These are phyloP conservation scores for Trimorus sp. DNA, from an alignment of 2,888 invertebrate species.

Conservation along the genomic window DNA sequence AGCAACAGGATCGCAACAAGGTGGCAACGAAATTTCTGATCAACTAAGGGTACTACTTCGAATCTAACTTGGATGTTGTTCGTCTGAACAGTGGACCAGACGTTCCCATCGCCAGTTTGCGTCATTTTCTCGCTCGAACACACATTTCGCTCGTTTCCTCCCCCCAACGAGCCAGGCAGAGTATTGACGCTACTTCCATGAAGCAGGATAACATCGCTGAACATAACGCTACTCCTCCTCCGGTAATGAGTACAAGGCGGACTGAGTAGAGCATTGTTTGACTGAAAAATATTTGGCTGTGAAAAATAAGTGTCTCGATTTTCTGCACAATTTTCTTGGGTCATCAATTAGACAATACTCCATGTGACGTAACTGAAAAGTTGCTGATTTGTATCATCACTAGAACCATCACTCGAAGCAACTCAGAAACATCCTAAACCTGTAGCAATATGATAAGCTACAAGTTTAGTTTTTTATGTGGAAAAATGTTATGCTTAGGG, in stretches of 20 bases:
- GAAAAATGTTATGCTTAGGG: too few relatives aligned
- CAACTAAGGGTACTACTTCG: not conserved
- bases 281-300: slow-evolving; percentile 69
- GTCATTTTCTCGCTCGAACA: slow-evolving; percentile 95
- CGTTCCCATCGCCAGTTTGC: slow-evolving; percentile 89
- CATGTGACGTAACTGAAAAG: too few relatives aligned
- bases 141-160: slow-evolving; percentile 84
- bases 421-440: too few relatives aligned
- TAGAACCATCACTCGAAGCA: too few relatives aligned
- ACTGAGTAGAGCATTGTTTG: slow-evolving; percentile 84
- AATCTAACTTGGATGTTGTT: slow-evolving; percentile 76
- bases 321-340: too few relatives aligned
- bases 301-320: too few relatives aligned
- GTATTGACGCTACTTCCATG: slow-evolving; percentile 84
- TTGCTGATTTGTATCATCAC: too few relatives aligned
- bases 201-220: slow-evolving; percentile 91
- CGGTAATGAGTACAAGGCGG: slow-evolving; percentile 87
- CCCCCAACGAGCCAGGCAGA: slow-evolving; percentile 74
- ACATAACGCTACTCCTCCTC: slow-evolving; percentile 93
- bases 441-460: too few relatives aligned
- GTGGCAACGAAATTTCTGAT: not conserved
- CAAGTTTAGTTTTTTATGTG: too few relatives aligned
- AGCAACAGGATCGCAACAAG: too few relatives aligned
- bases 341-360: too few relatives aligned
- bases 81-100: slow-evolving; percentile 83